A percentile compares a stretch with the other conserved stretches of the same genome.
Conservation (phyloP, 37 sponge, comb jelly and placozoan species). For the Axinella damicornis region DNA sequence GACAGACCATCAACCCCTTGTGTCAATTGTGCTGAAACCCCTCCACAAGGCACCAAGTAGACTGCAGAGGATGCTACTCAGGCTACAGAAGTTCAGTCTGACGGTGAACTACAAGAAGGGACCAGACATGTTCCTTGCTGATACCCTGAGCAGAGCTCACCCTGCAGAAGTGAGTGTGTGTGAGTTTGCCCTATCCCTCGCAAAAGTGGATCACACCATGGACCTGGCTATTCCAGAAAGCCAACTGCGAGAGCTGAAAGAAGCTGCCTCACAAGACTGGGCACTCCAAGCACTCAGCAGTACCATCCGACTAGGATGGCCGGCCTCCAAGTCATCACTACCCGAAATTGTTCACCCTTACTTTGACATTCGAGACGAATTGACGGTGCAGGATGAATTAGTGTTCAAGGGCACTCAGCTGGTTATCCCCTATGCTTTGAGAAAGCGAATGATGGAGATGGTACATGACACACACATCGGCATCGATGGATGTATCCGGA, state of each 20-base stretch:
- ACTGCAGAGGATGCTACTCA: conserved; percentile 55
- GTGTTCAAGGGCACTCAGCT: too few relatives aligned
- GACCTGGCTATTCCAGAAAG: conserved; percentile 15
- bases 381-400: too few relatives aligned
- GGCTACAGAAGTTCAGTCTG: conserved; percentile 52
- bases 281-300: too few relatives aligned
- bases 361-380: too few relatives aligned
- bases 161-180: conserved; percentile 7
- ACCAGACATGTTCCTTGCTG: conserved; percentile 39
- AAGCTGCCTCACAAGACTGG: too few relatives aligned
- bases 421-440: too few relatives aligned
- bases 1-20: conserved; percentile 59
- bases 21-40: conserved; percentile 40
- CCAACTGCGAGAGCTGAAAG: conserved; percentile 37
- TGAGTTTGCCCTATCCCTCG: background rate
- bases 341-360: too few relatives aligned
- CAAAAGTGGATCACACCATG: conserved; percentile 30
- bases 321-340: too few relatives aligned
- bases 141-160: conserved; percentile 47
- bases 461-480: too few relatives aligned
- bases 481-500: too few relatives aligned
- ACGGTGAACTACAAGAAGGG: conserved; percentile 39
- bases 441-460: too few relatives aligned
- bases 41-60: conserved; percentile 47
- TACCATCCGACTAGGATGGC: too few relatives aligned